Evolutionary conservation across 2,888 invertebrate genomes (phyloP), one percentile per base, ranked within the genome.

Genomic region (Drosophila vallismaia): DNA sequence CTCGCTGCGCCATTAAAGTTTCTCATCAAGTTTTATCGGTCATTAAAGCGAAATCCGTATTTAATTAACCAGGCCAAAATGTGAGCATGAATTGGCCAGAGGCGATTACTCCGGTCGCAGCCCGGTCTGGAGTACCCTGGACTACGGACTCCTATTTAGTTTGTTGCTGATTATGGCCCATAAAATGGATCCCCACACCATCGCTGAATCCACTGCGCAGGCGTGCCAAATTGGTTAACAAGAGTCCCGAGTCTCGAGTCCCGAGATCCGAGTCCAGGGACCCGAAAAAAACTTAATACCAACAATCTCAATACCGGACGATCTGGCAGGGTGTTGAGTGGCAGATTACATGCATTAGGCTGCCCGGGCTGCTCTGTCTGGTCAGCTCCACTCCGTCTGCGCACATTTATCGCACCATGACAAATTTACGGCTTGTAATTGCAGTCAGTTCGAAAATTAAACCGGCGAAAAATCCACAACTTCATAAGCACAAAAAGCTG

Each of bases 11-110:
- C 82, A 88, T 86, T 79, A 89, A 85, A 79, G 79, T 74, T 77
- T 83, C 89, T 88, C 90, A 90, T 91, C 91, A 91, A 86, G 86
- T 89, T 90, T 91, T 91, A 90, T 89, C 84, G 88, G 69, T 80
- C 89, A 89, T 90, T 89, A 88, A 90, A 88, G 78, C 74, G 77
- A 88, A 85, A 88, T 90, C 86, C 85, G 88, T 81, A 88, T 91
- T 91, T 88, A 89, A 90, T 89, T 88, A 76, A 86, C 80, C 80
- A 89, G 89, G 77, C 81, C 86, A 82, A 89, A 90, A 91, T 91
- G 91, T 90, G 90, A 90, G 90, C 91, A 79, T 91, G 89, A 91
- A 91, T 90, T 87, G 89, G 88, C 86, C 73, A 74, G 19, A 42
- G 50, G 49, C 71, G 54, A 70, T 59, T 57, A 56, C 36, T 26